Evolutionary conservation across 2,888 invertebrate species (phyloP), one percentile per base, ranked within the genome.

Genomic region (Archaeoteleia sp.): DNA sequence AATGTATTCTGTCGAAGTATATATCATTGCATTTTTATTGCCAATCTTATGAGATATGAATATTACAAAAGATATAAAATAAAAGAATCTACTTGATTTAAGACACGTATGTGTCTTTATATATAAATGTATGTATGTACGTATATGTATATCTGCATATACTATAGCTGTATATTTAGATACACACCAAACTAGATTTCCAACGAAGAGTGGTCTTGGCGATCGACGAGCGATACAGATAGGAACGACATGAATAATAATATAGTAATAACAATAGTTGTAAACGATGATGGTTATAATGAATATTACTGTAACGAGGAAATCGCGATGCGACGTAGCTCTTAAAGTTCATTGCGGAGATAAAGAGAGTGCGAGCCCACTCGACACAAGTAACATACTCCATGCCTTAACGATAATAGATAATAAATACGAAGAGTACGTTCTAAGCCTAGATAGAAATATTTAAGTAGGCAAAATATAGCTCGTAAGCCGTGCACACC

Each of bases 401-500:
- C 82, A 84, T 84, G 84, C 84, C 84, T 84, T 84, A 82, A 78
- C 75, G 77, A 79, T 78, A 78, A 82, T 83, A 83, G 82, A 77
- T 78, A 77, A 79, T 78, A 76, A 74, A 63, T 63, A 68, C 53
- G 55, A 58, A 76, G 67, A 74, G 66, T 77, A 76, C 66, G 72
- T 73, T 20, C 67, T 76, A 79, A 80, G 75, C 70, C 67, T 78
- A 77, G 74, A 71, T 77, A 79, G 74, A 61, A 42, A 45, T 66
- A 71, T 66, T 61, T 49, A 66, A 73, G 63, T 68, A 70, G 70
- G 60, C 62, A 58, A 62, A 14, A 67, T 45, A 40, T 69, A 71
- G 65, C 45, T 67, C 58, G 54, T 71, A 71, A 71, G 70, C 43
- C 65, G 68, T 57, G 60, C 60, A 67, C 67, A 61, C 61, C 61